Percentiles rank a stretch among this genome's conserved stretches.
Evolutionary conservation across 2,113 vertebrate species (phyloP).

Genomic region (Pteropus alecto): DNA sequence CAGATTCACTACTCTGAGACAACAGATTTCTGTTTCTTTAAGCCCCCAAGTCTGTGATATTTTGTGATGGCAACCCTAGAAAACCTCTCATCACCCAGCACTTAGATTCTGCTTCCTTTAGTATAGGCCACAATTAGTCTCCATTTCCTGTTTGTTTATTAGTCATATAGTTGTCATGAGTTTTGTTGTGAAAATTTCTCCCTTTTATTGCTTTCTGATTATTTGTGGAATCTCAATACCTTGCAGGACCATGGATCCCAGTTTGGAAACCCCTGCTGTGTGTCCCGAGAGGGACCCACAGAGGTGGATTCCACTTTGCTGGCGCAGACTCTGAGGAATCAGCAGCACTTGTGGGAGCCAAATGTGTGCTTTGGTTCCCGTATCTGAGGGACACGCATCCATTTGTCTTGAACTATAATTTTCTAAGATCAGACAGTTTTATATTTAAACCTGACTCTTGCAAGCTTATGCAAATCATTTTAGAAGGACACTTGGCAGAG

Average conservation of each 20-base stretch:
- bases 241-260: accelerated
- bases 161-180: neutral
- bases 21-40: neutral
- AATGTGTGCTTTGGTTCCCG: neutral
- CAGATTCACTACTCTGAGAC: neutral
- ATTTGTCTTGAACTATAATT: neutral
- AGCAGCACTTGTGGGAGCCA: no score
- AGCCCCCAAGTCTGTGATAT: neutral
- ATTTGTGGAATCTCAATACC: neutral
- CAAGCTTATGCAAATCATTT: neutral
- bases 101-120: neutral
- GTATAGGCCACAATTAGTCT: neutral
- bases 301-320: no score
- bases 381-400: neutral
- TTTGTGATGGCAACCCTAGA: neutral
- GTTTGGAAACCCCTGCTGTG: neutral
- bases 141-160: neutral
- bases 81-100: neutral
- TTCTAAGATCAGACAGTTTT: neutral
- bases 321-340: neutral
- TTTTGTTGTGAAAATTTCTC: neutral
- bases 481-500: neutral
- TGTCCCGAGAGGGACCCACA: accelerated
- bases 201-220: neutral
- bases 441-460: neutral